Conservation (phyloP, 2,888 invertebrate genomes). For the Noctua fimbriata region DNA sequence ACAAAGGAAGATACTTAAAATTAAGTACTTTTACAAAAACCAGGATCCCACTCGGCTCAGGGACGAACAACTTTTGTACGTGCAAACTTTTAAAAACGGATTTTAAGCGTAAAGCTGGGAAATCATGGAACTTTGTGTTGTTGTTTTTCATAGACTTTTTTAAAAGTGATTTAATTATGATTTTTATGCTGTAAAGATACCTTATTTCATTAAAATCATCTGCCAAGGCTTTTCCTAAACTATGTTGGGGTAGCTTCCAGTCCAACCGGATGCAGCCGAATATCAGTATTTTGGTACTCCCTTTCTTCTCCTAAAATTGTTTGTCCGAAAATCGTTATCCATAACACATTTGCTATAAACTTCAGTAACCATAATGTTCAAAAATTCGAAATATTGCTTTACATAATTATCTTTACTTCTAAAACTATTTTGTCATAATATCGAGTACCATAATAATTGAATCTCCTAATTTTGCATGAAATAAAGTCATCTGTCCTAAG, state of each 20-base stretch:
- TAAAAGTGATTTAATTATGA: constrained; percentile 4
- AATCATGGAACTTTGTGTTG: constrained; percentile 20
- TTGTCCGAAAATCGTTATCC: too few relatives aligned
- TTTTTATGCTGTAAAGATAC: neutral
- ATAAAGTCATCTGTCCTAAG: too few relatives aligned
- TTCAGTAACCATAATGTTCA: too few relatives aligned
- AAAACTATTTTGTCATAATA: too few relatives aligned
- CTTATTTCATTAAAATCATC: neutral
- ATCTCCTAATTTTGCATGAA: too few relatives aligned
- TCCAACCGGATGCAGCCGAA: neutral
- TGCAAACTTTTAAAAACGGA: constrained; percentile 43
- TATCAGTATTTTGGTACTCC: neutral
- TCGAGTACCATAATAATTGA: too few relatives aligned
- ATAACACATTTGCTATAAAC: too few relatives aligned
- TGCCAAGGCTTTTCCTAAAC: neutral
- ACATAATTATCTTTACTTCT: too few relatives aligned
- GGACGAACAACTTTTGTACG: constrained; percentile 37
- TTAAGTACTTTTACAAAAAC: constrained; percentile 34
- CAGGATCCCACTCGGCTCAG: constrained; percentile 14
- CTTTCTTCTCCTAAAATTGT: too few relatives aligned
- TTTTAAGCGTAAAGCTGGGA: constrained; percentile 40
- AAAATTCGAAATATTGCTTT: too few relatives aligned
- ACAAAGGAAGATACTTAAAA: constrained; percentile 20
- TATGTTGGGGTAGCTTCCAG: neutral
- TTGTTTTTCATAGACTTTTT: constrained; percentile 13